Conservation (phyloP, 2,888 invertebrate species). For the Philopedon plagiatum region DNA sequence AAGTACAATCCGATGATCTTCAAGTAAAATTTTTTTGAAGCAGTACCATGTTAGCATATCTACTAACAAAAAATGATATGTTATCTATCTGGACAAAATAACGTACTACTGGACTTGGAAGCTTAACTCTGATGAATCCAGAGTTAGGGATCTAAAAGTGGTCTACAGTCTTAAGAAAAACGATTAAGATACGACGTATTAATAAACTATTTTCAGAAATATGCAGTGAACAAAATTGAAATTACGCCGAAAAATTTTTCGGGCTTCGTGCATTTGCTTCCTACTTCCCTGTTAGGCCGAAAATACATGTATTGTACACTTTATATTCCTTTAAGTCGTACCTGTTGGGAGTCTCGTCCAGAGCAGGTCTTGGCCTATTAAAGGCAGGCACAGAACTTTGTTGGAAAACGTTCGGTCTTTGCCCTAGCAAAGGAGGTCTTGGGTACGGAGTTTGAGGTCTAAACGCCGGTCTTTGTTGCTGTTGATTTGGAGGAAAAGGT, state of each 20-base stretch:
- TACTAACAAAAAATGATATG: not conserved
- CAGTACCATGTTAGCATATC: not conserved
- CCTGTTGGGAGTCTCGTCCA: slow-evolving; percentile 53
- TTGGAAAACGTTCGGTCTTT: slow-evolving; percentile 58
- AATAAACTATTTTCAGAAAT: too few species aligned
- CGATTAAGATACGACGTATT: too few species aligned
- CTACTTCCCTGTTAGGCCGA: too few species aligned
- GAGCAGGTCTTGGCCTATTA: slow-evolving; percentile 52
- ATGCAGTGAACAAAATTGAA: too few species aligned
- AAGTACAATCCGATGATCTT: too few species aligned
- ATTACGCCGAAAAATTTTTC: too few species aligned
- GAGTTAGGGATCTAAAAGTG: slow-evolving; percentile 62
- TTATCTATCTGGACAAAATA: not conserved
- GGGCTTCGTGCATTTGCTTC: too few species aligned
- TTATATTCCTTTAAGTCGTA: not conserved
- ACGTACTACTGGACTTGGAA: slow-evolving; percentile 41
- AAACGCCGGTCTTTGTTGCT: slow-evolving; percentile 57
- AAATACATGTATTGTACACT: too few species aligned
- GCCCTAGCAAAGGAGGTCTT: slow-evolving; percentile 66
- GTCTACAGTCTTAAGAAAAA: too few species aligned
- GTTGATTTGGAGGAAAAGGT: slow-evolving; percentile 22
- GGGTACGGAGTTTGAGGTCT: slow-evolving; percentile 72
- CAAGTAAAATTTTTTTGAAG: not conserved
- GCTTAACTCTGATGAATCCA: too few species aligned
- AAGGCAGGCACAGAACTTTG: slow-evolving; percentile 60